Percentiles rank a stretch among this genome's conserved stretches.
phyloP scores from a whole-genome alignment of 2,113 vertebrate genomes.

The Dasyprocta punctata region DNA sequence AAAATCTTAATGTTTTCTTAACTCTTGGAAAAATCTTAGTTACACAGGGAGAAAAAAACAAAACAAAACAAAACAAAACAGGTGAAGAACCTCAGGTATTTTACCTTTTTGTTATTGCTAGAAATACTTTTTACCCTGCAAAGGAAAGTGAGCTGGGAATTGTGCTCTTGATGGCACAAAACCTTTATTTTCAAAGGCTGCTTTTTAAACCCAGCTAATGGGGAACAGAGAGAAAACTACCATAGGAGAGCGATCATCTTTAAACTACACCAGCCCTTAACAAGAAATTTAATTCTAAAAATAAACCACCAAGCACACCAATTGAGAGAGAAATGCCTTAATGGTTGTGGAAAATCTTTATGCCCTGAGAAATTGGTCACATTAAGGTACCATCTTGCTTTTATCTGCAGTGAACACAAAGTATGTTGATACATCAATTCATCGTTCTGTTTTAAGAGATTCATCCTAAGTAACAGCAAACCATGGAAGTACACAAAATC shows the following conservation, averaged over 20 bases:
- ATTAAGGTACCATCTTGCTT: conserved; percentile 18
- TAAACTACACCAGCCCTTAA: conserved; percentile 19
- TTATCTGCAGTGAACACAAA: conserved; percentile 69
- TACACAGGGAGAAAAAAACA: neutral
- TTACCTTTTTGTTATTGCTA: neutral
- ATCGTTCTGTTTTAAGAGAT: conserved; percentile 44
- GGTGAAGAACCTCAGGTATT: neutral
- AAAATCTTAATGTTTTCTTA: neutral
- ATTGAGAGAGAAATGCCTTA: conserved; percentile 47
- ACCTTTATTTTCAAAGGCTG: neutral
- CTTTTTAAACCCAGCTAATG: conserved; percentile 18
- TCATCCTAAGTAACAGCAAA: conserved; percentile 29
- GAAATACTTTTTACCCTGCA: conserved; percentile 4
- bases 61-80: neutral
- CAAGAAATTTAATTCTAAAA: conserved; percentile 68
- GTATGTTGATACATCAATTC: neutral
- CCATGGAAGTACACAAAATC: neutral
- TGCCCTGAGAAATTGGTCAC: conserved; percentile 64
- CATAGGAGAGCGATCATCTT: neutral
- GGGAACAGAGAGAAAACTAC: conserved; percentile 11
- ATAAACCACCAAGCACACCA: conserved; percentile 28
- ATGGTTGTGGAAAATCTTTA: conserved; percentile 69
- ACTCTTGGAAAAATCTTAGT: neutral
- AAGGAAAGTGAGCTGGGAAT: neutral
- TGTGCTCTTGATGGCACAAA: neutral